phyloP scores from a whole-genome alignment of 1,140 invertebrate genomes.

The Procambarus clarkii region DNA sequence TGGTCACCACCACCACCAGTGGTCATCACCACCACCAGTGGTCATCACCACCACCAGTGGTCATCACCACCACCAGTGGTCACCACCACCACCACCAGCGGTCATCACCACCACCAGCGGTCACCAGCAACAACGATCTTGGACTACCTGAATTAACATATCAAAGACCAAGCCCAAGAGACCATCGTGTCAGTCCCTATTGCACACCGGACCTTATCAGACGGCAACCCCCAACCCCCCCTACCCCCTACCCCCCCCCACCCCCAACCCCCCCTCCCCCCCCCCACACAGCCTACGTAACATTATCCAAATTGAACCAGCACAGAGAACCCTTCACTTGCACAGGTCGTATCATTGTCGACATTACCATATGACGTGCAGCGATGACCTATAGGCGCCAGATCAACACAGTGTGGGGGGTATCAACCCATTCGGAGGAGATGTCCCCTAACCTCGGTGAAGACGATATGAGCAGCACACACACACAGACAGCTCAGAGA shows the following conservation, averaged over 20 bases:
- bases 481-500: no score
- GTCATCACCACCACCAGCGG: no score
- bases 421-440: not conserved
- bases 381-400: not conserved
- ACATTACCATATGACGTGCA: not conserved
- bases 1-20: no score
- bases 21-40: no score
- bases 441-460: not conserved
- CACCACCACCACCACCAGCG: no score
- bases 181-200: conserved; percentile 17
- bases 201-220: conserved; percentile 15
- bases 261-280: no score
- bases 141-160: conserved; percentile 53
- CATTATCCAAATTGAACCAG: conserved; percentile 27
- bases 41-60: no score
- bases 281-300: no score
- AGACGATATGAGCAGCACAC: not conserved
- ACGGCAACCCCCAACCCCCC: not conserved
- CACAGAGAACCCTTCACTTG: conserved; percentile 5
- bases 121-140: conserved; percentile 14
- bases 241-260: no score
- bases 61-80: no score
- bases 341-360: not conserved
- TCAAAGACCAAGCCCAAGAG: conserved; percentile 29
- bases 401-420: no score